These are phyloP conservation scores for Drosophila quinaria DNA, from an alignment of 2,888 invertebrate species.

Conservation along the genomic window DNA sequence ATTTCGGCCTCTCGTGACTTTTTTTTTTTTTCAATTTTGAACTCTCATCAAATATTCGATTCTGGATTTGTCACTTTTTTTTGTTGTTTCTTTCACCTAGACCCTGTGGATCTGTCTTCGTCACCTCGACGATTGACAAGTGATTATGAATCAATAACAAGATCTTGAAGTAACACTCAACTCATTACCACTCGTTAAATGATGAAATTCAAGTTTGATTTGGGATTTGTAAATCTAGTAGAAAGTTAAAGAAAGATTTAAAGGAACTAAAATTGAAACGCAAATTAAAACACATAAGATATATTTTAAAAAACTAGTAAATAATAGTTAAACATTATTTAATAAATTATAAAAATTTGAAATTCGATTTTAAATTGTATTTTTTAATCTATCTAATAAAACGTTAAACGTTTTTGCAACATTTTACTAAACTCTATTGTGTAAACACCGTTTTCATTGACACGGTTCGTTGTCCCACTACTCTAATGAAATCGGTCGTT, in stretches of 20 bases:
- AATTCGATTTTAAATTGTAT: no score
- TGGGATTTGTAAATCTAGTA: not conserved
- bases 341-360: not conserved
- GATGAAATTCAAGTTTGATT: not conserved
- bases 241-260: no score
- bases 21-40: constrained; percentile 35
- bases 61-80: constrained; percentile 7
- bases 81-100: constrained; percentile 24
- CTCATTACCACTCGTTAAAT: not conserved
- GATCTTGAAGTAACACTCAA: constrained; percentile 37
- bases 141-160: constrained; percentile 39
- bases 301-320: no score
- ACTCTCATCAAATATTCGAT: constrained; percentile 22
- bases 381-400: not conserved
- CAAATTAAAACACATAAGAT: no score
- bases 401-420: not conserved
- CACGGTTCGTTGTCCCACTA: not conserved
- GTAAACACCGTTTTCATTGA: constrained; percentile 9
- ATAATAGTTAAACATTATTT: no score
- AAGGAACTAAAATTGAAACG: no score
- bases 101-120: constrained; percentile 28
- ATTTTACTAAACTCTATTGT: constrained; percentile 12
- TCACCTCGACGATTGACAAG: constrained; percentile 20
- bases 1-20: constrained; percentile 18
- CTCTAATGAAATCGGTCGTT: constrained; percentile 54